Evolutionary conservation across 2,888 invertebrate genomes (phyloP), one percentile per base, ranked within the genome.

Genomic region (Nowickia ferox): DNA sequence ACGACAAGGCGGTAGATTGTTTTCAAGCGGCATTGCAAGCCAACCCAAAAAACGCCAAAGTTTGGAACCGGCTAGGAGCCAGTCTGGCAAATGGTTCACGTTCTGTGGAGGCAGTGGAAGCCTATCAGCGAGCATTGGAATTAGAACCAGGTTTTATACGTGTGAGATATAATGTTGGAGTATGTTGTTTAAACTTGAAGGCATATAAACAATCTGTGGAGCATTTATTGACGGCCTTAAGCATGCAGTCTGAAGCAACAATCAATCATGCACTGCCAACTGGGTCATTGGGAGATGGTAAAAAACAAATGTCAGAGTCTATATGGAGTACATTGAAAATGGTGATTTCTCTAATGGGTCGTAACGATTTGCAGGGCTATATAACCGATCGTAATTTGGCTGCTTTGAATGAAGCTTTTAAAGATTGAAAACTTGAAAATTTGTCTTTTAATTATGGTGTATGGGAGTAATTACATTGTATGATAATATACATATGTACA

Each of bases 61-160:
- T 98, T 72, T 99, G 99, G 99, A 99, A 99, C 93, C 96, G 98
- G 89, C 94, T 99, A 44, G 99, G 99, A 74, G 99, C 99, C 46
- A 98, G 99, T 63, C 93, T 99, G 89, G 99, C 99, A 15, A 99
- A 99, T 92, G 98, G 98, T 87, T 97, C 97, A 74, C 95, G 96
- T 87, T 97, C 98, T 48, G 98, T 98, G 90, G 98, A 99, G 93
- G 99, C 99, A 6, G 97, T 99, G 9, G 96, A 97, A 88, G 99
- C 99, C 0, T 99, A 99, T 92, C 96, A 97, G 91, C 95, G 95
- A 90, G 98, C 99, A 51, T 94, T 99, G 71, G 95, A 96, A 90
- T 93, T 99, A 69, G 96, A 97, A 85, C 99, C 99, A 9, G 99
- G 99, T 2, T 99, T 98, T 92, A 98, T 99, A 87, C 94, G 99